Evolutionary conservation across 2,888 invertebrate genomes (phyloP).

Genomic region (Tinea pellionella): DNA sequence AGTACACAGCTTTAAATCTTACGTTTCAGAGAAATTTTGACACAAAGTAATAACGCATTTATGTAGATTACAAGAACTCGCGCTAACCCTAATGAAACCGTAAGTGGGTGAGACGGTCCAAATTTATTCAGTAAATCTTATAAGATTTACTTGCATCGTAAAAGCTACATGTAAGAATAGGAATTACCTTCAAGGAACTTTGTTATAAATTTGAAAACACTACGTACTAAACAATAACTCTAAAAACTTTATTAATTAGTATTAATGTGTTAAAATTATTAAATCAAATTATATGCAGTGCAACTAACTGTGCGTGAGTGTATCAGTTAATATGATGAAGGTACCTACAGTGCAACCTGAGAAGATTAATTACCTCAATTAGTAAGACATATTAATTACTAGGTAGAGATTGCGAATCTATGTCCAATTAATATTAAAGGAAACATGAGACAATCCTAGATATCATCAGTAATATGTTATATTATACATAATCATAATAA

Average conservation of each 20-base stretch:
- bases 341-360: not conserved
- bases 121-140: constrained; percentile 34
- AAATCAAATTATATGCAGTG: too few relatives aligned
- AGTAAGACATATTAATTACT: not conserved
- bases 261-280: too few relatives aligned
- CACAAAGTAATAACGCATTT: constrained; percentile 42
- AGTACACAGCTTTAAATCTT: not conserved
- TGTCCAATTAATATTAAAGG: constrained; percentile 7
- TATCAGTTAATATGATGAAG: not conserved
- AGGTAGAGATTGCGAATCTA: not conserved
- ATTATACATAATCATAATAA: too few relatives aligned
- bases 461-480: not conserved
- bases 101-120: constrained; percentile 39
- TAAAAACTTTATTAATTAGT: too few relatives aligned
- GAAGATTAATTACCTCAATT: not conserved
- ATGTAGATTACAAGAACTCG: constrained; percentile 41
- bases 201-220: too few relatives aligned
- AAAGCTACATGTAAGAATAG: not conserved
- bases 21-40: constrained; percentile 14
- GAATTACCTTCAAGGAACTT: not conserved
- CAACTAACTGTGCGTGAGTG: not conserved
- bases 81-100: constrained; percentile 44
- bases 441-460: not conserved
- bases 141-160: constrained; percentile 19
- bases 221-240: too few relatives aligned